phyloP scores from a whole-genome alignment of 2,113 vertebrate species.

The Cololabis saira region DNA sequence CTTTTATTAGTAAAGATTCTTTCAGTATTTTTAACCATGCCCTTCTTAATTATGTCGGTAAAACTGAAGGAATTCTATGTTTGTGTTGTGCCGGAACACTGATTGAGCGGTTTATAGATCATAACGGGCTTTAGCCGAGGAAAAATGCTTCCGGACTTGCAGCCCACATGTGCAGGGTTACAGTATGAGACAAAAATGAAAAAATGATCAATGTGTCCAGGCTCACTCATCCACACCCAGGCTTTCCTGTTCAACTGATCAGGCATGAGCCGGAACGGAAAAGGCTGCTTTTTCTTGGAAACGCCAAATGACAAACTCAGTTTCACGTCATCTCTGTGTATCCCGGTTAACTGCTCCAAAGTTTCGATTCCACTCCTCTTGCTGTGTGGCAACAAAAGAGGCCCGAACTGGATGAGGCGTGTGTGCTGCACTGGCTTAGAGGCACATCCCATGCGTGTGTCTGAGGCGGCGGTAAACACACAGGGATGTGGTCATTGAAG shows the following conservation, averaged over 20 bases:
- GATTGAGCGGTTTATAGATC: constrained; percentile 45
- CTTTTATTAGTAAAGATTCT: constrained; percentile 63
- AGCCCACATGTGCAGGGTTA: constrained; percentile 42
- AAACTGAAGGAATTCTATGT: constrained; percentile 53
- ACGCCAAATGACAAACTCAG: constrained; percentile 4
- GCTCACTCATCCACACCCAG: constrained; percentile 32
- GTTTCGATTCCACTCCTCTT: constrained; percentile 3
- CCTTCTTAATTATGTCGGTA: constrained; percentile 64
- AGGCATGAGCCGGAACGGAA: constrained; percentile 36
- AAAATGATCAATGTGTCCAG: constrained; percentile 53
- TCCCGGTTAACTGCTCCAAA: constrained; percentile 24
- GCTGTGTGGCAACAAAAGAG: constrained; percentile 12
- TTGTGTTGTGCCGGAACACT: constrained; percentile 17
- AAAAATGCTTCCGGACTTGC: constrained; percentile 45
- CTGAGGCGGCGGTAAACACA: constrained; percentile 50
- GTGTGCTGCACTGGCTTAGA: constrained; percentile 16
- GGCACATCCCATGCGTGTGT: constrained; percentile 13
- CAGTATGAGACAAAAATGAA: constrained; percentile 50
- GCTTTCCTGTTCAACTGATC: constrained; percentile 48
- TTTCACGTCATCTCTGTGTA: constrained; percentile 24
- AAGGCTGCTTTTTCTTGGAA: constrained; percentile 61
- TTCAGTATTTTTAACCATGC: constrained; percentile 69
- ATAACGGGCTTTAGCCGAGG: constrained; percentile 32
- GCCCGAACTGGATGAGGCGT: constrained; percentile 18
- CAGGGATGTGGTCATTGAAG: constrained; percentile 57